Base-by-base conservation (phyloP, 2,113 vertebrate species). In the Diglossa brunneiventris region DNA sequence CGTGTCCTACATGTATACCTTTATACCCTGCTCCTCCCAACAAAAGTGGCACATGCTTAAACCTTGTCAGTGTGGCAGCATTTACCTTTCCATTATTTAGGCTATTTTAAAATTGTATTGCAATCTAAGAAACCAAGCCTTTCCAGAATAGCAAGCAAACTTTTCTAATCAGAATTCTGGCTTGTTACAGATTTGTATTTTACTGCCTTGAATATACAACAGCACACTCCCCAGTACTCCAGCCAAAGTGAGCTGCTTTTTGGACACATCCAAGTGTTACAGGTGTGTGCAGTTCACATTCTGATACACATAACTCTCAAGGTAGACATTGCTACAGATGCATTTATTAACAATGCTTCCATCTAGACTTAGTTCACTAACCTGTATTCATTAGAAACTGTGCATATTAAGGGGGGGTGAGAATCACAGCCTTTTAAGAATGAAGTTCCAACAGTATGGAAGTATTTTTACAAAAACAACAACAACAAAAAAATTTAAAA, bases 11-110 rank as follows among this genome's bases (percentile, higher is more conserved):
- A 67, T 88, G 81, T 96, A n/a, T 49, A 90, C 74, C 83, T 97
- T 73, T 83, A 92, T 70, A 96, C 96, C 97, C 97, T 98, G 95
- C 97, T 97, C 94, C 94, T 96, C 96, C 93, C 96, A 94, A 95
- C 90, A 74, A 82, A 95, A 97, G 90, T 70, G 94, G 83, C 96
- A 90, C 89, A 72, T n/a, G 91, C 96, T 95, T 94, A 84, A 83
- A 77, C 70, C 85, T 79, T 5, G 0, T 68, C 81, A 75, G 95
- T 78, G 86, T 77, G 64, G 76, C 93, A 83, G 94, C 76, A 93
- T 74, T 63, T n/a, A 83, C 94, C 95, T 90, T 96, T 92, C 86
- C 20, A 55, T 76, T 77, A 44, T 53, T 93, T 76, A 83, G 78
- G 87, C 94, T 92, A 75, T 49, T 66, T 75, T 50, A 10, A 6